Evolutionary conservation across 2,888 invertebrate species (phyloP).

Genomic region (Synergus umbraculus): DNA sequence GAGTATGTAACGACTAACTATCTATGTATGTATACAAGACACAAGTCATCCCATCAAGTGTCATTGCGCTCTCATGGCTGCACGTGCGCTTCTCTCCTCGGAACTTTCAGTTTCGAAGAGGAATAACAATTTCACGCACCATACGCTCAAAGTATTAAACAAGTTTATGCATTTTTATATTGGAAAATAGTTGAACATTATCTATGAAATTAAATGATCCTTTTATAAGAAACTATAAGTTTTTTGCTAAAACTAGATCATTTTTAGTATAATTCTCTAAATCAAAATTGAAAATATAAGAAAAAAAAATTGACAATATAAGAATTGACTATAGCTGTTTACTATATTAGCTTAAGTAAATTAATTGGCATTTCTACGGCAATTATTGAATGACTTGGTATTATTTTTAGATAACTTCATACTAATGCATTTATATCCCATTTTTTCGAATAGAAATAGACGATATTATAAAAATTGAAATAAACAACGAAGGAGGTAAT

Average conservation of each 20-base stretch:
- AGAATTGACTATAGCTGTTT: too few species aligned
- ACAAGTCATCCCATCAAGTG: constrained; percentile 24
- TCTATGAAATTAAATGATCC: too few species aligned
- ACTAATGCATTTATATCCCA: too few species aligned
- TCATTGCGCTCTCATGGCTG: constrained; percentile 38
- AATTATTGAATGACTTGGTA: too few species aligned
- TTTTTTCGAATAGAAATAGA: not conserved
- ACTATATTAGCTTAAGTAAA: too few species aligned
- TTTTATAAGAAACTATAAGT: too few species aligned
- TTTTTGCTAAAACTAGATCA: not conserved
- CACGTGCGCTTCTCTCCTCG: constrained; percentile 27
- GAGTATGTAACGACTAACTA: constrained; percentile 5
- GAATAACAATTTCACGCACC: constrained; percentile 9
- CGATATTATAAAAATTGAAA: not conserved
- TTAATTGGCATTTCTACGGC: too few species aligned
- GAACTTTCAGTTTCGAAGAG: constrained; percentile 23
- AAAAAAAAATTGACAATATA: too few species aligned
- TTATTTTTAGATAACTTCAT: too few species aligned
- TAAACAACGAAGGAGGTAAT: not conserved
- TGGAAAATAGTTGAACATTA: too few species aligned
- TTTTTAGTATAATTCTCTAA: too few species aligned
- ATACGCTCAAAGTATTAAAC: not conserved
- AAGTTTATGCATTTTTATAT: not conserved
- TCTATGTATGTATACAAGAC: constrained; percentile 11
- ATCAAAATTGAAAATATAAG: too few species aligned